Evolutionary conservation across 2,797 vertebrate species (phyloP).

Genomic region (Melopsittacus undulatus): DNA sequence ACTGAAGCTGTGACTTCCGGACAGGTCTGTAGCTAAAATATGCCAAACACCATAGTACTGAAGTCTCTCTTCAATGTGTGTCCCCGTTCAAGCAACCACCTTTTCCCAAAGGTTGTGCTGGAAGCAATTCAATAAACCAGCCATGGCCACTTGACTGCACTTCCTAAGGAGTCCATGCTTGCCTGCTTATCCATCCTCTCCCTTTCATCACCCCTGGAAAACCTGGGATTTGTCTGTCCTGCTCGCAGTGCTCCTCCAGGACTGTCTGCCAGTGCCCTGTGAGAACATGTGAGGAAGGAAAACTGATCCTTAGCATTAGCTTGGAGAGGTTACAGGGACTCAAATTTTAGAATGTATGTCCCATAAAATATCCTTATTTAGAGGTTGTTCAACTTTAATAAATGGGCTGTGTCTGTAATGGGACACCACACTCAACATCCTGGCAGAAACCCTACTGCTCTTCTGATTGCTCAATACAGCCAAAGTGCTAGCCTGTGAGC

Average conservation of each 20-base stretch:
- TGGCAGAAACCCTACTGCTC: not conserved
- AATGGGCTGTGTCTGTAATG: not conserved
- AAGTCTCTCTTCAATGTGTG: accelerated
- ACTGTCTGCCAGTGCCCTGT: not conserved
- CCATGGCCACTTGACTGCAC: accelerated
- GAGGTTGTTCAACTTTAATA: not conserved
- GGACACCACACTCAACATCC: not conserved
- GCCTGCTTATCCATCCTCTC: not conserved
- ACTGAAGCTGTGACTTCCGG: accelerated
- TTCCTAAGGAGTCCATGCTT: not conserved
- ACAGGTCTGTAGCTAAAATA: not conserved
- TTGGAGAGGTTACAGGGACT: not conserved
- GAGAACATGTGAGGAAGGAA: not conserved
- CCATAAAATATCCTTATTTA: not conserved
- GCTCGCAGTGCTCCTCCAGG: not conserved
- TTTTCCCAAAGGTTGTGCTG: not conserved
- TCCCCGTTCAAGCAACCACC: not conserved
- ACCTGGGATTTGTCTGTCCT: accelerated
- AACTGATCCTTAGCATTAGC: not conserved
- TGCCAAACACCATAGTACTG: accelerated
- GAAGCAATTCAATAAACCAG: not conserved
- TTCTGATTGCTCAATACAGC: not conserved
- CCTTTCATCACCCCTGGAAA: not conserved
- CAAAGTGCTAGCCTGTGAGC: not conserved
- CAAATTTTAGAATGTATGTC: not conserved